phyloP scores from a whole-genome alignment of 2,888 invertebrate species.

The Drosophila mayaguana region DNA sequence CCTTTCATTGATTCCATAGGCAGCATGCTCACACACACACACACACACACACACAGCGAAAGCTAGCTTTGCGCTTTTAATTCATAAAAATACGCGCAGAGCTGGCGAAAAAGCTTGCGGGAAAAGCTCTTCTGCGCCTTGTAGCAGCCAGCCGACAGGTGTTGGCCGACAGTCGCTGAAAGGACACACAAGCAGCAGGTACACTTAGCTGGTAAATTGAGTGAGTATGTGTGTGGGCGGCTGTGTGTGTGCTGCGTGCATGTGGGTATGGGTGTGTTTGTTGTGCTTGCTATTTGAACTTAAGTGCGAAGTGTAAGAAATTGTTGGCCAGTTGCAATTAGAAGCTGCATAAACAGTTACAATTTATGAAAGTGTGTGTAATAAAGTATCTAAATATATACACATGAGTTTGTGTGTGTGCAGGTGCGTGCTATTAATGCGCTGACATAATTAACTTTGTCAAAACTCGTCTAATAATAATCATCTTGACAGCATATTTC shows the following conservation, averaged over 20 bases:
- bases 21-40: constrained; percentile 23
- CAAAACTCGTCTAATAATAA: constrained; percentile 42
- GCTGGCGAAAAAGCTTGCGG: constrained; percentile 52
- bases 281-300: constrained; percentile 24
- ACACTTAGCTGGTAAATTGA: constrained; percentile 26
- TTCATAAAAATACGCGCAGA: constrained; percentile 68
- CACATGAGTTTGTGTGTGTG: background rate
- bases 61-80: constrained; percentile 69
- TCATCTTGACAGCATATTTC: constrained; percentile 18
- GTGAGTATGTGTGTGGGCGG: background rate
- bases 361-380: background rate
- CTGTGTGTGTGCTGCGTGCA: constrained; percentile 12
- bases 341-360: background rate
- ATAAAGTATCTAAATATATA: background rate
- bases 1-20: constrained; percentile 61
- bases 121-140: constrained; percentile 23
- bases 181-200: constrained; percentile 76
- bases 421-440: constrained; percentile 39
- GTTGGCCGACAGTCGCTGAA: constrained; percentile 71
- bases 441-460: constrained; percentile 55
- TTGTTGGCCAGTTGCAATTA: constrained; percentile 16
- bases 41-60: constrained; percentile 11
- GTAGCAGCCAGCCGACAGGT: constrained; percentile 70
- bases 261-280: constrained; percentile 22
- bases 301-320: constrained; percentile 15